Base-by-base conservation (phyloP, 2,888 invertebrate species). In the Eupithecia subfuscata region DNA sequence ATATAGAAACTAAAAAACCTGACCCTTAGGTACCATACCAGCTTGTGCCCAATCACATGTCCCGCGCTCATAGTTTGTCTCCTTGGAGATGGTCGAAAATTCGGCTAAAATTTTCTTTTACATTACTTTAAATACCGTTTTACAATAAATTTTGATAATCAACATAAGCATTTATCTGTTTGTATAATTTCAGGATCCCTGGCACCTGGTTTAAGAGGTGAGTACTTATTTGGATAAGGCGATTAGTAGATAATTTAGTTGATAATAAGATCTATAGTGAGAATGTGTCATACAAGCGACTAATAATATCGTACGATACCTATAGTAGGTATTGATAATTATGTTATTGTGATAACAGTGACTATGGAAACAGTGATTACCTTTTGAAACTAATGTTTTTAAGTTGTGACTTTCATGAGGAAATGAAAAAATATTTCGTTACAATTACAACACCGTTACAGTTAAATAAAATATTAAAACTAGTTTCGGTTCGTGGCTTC, bases 111-210 rank as follows among this genome's bases (percentile, higher is more conserved):
- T 9, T 40, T 40, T 40, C 1, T 40, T 40, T 40, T 40, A 40
- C 40, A 8, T 40, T n/a, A n/a, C n/a, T n/a, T n/a, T n/a, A n/a
- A n/a, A 8, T 40, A 52, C 18, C n/a, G 22, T 22, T 56, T 22
- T 11, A 56, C n/a, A n/a, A 56, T 56, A 0, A 9, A 2, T 56
- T 56, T 56, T 56, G 4, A 22, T 40, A 40, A 40, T 52, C 18
- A 52, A 52, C 52, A 48, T 48, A 52, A 52, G n/a, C 18, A n/a
- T n/a, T 52, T 52, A 52, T 22, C 22, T 22, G 9, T n/a, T 40
- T 67, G 5, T 64, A 37, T 67, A 37, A 67, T 67, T 67, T n/a
- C 65, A 67, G 65, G 65, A 40, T 11, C 65, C n/a, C 37, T 67
- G n/a, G 65, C 34, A 12, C 65, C 65, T 40, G 65, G 65, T 22